phyloP scores from a whole-genome alignment of 2,797 vertebrate genomes.

The Phoebastria nigripes region DNA sequence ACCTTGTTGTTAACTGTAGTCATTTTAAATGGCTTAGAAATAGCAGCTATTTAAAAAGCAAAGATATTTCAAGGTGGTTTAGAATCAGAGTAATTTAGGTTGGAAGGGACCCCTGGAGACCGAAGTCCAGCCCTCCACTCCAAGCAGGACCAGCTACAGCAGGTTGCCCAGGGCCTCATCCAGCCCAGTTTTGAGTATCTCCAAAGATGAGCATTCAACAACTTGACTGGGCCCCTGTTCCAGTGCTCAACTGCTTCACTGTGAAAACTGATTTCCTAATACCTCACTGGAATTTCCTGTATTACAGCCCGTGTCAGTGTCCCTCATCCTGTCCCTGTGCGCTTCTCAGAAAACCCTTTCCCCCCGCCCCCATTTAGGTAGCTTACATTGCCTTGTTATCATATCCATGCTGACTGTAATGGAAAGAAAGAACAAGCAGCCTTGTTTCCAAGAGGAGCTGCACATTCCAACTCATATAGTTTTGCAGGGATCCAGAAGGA shows the following conservation, averaged over 20 bases:
- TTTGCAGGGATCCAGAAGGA: background rate
- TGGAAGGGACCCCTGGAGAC: background rate
- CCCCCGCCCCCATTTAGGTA: background rate
- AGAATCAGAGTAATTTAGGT: background rate
- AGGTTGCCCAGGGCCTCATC: background rate
- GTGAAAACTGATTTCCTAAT: background rate
- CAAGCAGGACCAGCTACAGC: background rate
- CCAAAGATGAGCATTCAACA: background rate
- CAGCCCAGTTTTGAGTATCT: background rate
- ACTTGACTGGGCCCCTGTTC: background rate
- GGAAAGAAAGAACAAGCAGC: background rate
- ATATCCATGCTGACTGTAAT: background rate
- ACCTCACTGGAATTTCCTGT: conserved; percentile 25
- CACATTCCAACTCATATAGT: fast-evolving
- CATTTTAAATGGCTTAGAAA: background rate
- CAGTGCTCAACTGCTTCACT: background rate
- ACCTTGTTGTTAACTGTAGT: background rate
- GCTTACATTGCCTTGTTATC: background rate
- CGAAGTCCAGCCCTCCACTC: background rate
- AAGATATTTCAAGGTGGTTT: background rate
- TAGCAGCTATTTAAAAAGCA: background rate
- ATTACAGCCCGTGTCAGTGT: background rate
- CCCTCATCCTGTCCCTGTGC: background rate
- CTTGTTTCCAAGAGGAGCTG: background rate
- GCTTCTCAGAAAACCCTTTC: background rate